These are phyloP conservation scores for Sinodicranocentrus sp. DNA, from an alignment of 2,888 invertebrate genomes.

Conservation along the genomic window DNA sequence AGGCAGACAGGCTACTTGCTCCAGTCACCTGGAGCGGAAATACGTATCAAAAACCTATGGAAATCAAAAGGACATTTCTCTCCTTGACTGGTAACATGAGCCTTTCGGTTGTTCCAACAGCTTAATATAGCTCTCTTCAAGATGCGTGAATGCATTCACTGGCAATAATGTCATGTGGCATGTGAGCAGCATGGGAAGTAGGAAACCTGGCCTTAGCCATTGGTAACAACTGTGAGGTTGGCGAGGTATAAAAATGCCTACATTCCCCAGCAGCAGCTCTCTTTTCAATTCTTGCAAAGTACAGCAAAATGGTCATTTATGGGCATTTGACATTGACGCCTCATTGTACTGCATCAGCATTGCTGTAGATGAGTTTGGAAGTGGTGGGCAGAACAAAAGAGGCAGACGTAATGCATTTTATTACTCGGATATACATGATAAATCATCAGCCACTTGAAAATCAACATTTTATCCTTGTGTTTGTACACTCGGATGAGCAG, in stretches of 20 bases:
- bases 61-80: conserved; percentile 23
- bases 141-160: too few species aligned
- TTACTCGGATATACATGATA: too few species aligned
- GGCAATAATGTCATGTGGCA: conserved; percentile 15
- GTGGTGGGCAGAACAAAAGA: not conserved
- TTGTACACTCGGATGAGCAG: too few species aligned
- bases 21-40: conserved; percentile 48
- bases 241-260: too few species aligned
- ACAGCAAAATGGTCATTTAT: conserved; percentile 39
- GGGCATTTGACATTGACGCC: conserved; percentile 26
- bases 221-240: too few species aligned
- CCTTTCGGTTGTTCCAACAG: conserved; percentile 17
- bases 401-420: too few species aligned
- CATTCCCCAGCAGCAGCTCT: too few species aligned
- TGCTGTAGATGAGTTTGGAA: not conserved
- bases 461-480: too few species aligned
- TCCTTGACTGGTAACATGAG: conserved; percentile 18
- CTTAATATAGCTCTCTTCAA: too few species aligned
- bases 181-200: not conserved
- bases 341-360: conserved; percentile 7
- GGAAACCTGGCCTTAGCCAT: too few species aligned
- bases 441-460: too few species aligned
- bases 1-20: not conserved
- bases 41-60: conserved; percentile 30
- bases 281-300: conserved; percentile 3